Evolutionary conservation across 2,113 vertebrate genomes (phyloP), one percentile per base, ranked within the genome.

Genomic region (Cryptotis parvus): DNA sequence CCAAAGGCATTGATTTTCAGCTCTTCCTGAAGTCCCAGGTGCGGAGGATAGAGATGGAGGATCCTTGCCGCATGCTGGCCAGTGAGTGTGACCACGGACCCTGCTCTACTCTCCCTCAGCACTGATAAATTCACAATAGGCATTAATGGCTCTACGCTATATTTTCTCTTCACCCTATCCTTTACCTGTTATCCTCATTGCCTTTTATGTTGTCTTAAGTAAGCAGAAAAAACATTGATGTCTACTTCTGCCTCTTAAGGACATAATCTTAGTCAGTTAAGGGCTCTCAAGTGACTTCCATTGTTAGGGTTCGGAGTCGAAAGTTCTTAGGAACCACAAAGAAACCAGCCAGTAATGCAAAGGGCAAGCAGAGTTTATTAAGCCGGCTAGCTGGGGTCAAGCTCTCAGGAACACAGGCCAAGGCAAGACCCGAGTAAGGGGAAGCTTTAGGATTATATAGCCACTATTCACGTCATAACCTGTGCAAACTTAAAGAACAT

Each of bases 1-100:
- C 99, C 77, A 95, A 84, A 18, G 99, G 99, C 94, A 99, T 99
- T 91, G 98, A 99, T 96, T 99, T 99, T 92, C 98, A 98, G 61
- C 97, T 99, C 66, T 99, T 99, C 94, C 97, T 99, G 80, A 98
- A 98, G 94, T 98, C 99, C 3, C 99, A 99, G 69, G 96, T 98
- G 84, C 95, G 31, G 52, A 98, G 99, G 63, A 97, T 99, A 77
- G 97, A 98, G 49, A 98, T 98, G 94, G 99, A 99, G 90, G 99
- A 99, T 37, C 98, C 98, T n/a, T 97, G 97, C 91, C 98, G 99
- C 88, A 98, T 98, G 95, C 97, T 99, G 85, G 98, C 98, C 81
- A 98, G 99, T 99, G 96, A 97, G 98, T 97, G 61, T 73, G 20
- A 73, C 49, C 31, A 52, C 27, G 58, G 58, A 78, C 41, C 26